A percentile compares a stretch with the other conserved stretches of the same genome.
These are phyloP conservation scores for Phrynocephalus forsythii DNA, from an alignment of 2,797 vertebrate genomes.

Conservation along the genomic window DNA sequence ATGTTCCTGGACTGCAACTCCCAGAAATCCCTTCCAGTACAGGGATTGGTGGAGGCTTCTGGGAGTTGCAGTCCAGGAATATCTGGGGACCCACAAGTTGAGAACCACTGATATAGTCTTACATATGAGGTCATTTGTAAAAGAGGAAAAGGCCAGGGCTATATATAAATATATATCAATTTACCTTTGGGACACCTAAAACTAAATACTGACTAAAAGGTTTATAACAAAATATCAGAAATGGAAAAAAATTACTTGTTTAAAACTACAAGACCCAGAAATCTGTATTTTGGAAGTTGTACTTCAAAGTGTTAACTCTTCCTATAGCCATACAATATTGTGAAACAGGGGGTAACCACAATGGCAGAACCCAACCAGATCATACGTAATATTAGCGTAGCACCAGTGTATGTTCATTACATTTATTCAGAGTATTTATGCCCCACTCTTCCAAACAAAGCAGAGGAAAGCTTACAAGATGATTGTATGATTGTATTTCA, in stretches of 20 bases:
- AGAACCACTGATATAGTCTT: constrained; percentile 17
- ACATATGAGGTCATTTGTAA: not conserved
- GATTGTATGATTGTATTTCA: too few relatives aligned
- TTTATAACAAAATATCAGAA: not conserved
- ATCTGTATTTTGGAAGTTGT: too few relatives aligned
- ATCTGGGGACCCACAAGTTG: too few relatives aligned
- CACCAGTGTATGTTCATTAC: not conserved
- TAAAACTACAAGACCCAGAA: too few relatives aligned
- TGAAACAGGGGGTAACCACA: not conserved
- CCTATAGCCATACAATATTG: not conserved
- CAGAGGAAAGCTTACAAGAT: not conserved
- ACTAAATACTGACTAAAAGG: not conserved
- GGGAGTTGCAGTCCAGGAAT: too few relatives aligned
- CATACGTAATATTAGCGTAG: not conserved
- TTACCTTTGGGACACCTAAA: not conserved
- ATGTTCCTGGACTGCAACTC: too few relatives aligned
- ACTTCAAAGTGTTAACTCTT: not conserved
- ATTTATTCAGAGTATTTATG: not conserved
- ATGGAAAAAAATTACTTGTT: too few relatives aligned
- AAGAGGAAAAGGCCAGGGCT: not conserved
- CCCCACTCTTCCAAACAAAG: not conserved
- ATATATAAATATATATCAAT: constrained; percentile 4
- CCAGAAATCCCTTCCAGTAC: too few relatives aligned
- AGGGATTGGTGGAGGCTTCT: too few relatives aligned
- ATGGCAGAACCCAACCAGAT: not conserved